Evolutionary conservation across 1,140 invertebrate species (phyloP).

Genomic region (Drosophila pandora): DNA sequence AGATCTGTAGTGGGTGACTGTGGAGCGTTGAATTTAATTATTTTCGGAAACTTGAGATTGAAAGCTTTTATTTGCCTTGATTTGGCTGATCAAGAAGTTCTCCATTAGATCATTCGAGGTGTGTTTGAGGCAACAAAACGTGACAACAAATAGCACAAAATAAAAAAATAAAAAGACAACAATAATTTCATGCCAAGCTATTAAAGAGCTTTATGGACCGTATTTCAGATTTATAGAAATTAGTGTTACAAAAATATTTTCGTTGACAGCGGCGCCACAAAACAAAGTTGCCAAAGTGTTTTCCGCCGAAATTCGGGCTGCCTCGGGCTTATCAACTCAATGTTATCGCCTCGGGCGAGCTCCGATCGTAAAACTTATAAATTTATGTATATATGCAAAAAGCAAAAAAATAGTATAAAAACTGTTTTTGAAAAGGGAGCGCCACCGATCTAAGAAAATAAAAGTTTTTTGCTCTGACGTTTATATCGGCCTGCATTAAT

Average conservation of each 20-base stretch:
- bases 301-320: slow-evolving; percentile 19
- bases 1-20: slow-evolving; percentile 17
- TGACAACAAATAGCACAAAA: slow-evolving; percentile 14
- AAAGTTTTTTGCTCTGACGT: slow-evolving; percentile 30
- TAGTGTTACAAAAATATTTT: slow-evolving; percentile 29
- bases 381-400: slow-evolving; percentile 77
- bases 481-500: slow-evolving; percentile 68
- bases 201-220: slow-evolving; percentile 46
- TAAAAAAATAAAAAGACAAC: slow-evolving; percentile 12
- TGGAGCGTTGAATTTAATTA: slow-evolving; percentile 15
- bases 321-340: slow-evolving; percentile 51
- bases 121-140: slow-evolving; percentile 35
- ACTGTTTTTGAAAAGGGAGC: slow-evolving; percentile 54
- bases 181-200: slow-evolving; percentile 34
- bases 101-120: slow-evolving; percentile 60
- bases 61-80: slow-evolving; percentile 32
- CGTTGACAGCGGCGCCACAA: slow-evolving; percentile 38
- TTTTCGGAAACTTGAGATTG: slow-evolving; percentile 52
- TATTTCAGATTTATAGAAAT: slow-evolving; percentile 52
- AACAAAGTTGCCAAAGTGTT: slow-evolving; percentile 29
- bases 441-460: slow-evolving; percentile 43
- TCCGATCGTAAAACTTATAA: slow-evolving; percentile 58
- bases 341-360: slow-evolving; percentile 38
- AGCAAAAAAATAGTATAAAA: slow-evolving; percentile 22
- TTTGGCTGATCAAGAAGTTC: slow-evolving; percentile 51